Conservation (phyloP, 2,113 vertebrate genomes). For the Anthoscopus minutus region DNA sequence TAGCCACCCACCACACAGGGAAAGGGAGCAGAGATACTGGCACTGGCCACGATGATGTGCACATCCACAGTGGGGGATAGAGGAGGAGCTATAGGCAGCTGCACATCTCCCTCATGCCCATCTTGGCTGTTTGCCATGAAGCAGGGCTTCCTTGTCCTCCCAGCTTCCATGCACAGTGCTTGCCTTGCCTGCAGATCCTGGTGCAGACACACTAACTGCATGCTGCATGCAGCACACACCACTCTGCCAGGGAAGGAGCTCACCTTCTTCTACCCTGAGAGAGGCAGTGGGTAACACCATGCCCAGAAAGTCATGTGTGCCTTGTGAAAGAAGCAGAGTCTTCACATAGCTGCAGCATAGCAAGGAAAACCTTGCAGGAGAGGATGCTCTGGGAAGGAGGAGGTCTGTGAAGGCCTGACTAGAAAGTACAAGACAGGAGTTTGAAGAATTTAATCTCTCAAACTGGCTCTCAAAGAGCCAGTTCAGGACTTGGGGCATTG, state of each 20-base stretch:
- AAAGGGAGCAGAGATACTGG: background rate
- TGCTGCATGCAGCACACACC: fast-evolving
- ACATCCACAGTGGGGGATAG: background rate
- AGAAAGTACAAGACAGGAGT: background rate
- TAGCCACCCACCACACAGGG: background rate
- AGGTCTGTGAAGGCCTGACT: background rate
- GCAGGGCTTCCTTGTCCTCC: background rate
- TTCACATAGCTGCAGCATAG: background rate
- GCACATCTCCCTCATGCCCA: background rate
- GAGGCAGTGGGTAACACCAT: fast-evolving
- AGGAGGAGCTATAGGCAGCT: background rate
- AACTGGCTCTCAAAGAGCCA: background rate
- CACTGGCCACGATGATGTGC: fast-evolving
- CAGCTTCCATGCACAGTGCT: background rate
- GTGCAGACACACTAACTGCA: background rate
- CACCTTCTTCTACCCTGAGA: background rate
- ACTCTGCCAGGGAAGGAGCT: background rate
- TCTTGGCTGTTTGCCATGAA: background rate
- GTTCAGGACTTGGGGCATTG: background rate
- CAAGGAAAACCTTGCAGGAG: background rate
- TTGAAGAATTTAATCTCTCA: background rate
- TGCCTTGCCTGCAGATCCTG: background rate
- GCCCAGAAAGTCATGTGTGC: fast-evolving
- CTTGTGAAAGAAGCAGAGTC: background rate
- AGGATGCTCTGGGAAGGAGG: background rate